Base-by-base conservation (phyloP, 1,140 invertebrate genomes). In the Temnothorax longispinosus region DNA sequence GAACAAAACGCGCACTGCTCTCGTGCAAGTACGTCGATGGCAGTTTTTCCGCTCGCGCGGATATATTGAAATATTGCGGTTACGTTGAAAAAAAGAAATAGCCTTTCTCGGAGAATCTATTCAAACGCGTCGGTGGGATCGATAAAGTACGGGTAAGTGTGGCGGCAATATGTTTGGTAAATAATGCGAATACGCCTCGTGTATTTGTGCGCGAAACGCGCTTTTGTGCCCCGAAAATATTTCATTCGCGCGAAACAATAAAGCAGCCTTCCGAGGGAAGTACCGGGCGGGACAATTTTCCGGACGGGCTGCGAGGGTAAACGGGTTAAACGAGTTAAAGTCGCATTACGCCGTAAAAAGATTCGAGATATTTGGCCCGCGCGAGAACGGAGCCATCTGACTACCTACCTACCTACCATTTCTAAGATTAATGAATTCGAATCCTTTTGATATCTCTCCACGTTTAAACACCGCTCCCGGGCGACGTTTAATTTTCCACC, bases 1-100 rank as follows among this genome's bases (percentile, higher is more conserved):
- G 91, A 95, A 96, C 93, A 95, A 93, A 92, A 95, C 92, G 88
- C 92, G 93, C 89, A 95, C 93, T 95, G 86, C 93, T 93, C 91
- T 94, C 89, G 89, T 94, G 91, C 87, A 94, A 93, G 80, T 91
- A 92, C 82, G 90, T 93, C 71, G 47, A 58, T 62, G 0, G n/a
- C 15, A 67, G 32, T 13, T n/a, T 74, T 18, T 32, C 35, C 41
- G 18, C 41, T 67, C 41, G 64, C 38, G 10, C 38, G 38, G 8
- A 38, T 35, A 38, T 35, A 35, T 65, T 38, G 64, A 21, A 21
- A 67, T 21, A 13, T 67, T 6, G 4, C 10, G 38, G 4, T 67
- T 13, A 44, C n/a, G n/a, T 21, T 7, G 27, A 3, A 35, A 35
- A 67, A 47, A 21, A 13, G 13, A 2, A 21, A 18, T 3, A 0